Evolutionary conservation across 2,888 invertebrate species (phyloP), one percentile per base, ranked within the genome.

Genomic region (Hirtodrosophila confusa): DNA sequence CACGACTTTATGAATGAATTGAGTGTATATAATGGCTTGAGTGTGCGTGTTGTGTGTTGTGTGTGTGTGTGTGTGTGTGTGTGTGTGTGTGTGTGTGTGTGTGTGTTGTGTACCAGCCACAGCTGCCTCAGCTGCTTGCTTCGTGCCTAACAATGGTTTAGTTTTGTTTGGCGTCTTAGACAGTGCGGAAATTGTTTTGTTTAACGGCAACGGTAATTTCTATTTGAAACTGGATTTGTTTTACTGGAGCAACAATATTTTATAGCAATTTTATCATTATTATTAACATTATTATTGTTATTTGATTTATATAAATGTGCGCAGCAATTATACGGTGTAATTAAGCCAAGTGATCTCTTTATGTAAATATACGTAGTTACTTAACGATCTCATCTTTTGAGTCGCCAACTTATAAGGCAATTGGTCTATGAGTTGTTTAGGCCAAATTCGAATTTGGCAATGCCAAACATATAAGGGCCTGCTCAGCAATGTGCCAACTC

Each of bases 131-230:
- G 74, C 74, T 65, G 73, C 61, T 60, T 29, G 74, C 57, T 53
- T 64, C 61, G 51, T 43, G 69, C 54, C 50, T 49, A 62, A 63
- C 61, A 79, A 77, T 82, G 70, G 67, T 73, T 75, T 69, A 83
- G 82, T 83, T 80, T 80, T 78, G 79, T 80, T 85, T 82, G 82
- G 79, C 58, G 49, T 80, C 78, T 78, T 70, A 74, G 63, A 73
- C 60, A 75, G 80, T 69, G 68, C 80, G 82, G 82, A 85, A 85
- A 85, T 80, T 85, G 71, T 85, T 85, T 82, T 65, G 67, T 67
- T 71, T 76, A 82, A 82, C 79, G 71, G 79, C 71, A 65, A 73
- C 67, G 53, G 62, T 70, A 75, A 78, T 75, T 63, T 47, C 24
- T 55, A 62, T 72, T 69, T 60, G 45, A 53, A 57, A 69, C 58